Base-by-base conservation (phyloP, 1,140 invertebrate species). In the Zaprionus camerounensis region DNA sequence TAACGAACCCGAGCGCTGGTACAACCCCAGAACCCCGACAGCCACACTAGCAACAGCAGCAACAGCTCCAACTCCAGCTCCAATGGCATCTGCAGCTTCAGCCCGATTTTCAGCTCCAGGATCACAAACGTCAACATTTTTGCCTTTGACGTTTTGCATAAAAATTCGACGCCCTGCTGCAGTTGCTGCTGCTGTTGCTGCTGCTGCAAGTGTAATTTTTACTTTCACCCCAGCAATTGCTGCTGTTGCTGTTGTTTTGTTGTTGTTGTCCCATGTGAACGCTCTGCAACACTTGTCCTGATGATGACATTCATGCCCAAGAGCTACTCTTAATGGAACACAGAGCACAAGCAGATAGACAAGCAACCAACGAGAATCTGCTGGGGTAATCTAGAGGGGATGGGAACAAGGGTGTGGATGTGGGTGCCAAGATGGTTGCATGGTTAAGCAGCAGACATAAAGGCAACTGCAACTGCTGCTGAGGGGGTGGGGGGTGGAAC, bases 271-370 rank as follows among this genome's bases (percentile, higher is more conserved):
- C 75, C 82, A 85, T 81, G 78, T 86, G 75, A 73, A 65, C 63
- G 41, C 61, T 31, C 62, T 49, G 62, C 63, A 71, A 76, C 82
- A 86, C 82, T 86, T 86, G 82, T 86, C 76, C 80, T 81, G 76
- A 87, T 82, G 83, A 86, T 86, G 83, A 82, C 78, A 86, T 87
- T 86, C 83, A 87, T 86, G 80, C 83, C 83, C 83, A 86, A 86
- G 83, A 86, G 83, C 83, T 74, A 87, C 82, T 86, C 80, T 82
- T 82, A 78, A 81, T 82, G 82, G 71, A 86, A 53, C 81, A 74
- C 56, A 66, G 61, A 51, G 57, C 31, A 58, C 36, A 63, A 26
- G 20, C 44, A 67, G 44, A 78, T 53, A 75, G 62, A 78, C 71
- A 78, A 76, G 69, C 69, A 67, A 24, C 24, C 59, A 63, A 59